Evolutionary conservation across 2,113 vertebrate genomes (phyloP).

Genomic region (Zosterops japonicus): DNA sequence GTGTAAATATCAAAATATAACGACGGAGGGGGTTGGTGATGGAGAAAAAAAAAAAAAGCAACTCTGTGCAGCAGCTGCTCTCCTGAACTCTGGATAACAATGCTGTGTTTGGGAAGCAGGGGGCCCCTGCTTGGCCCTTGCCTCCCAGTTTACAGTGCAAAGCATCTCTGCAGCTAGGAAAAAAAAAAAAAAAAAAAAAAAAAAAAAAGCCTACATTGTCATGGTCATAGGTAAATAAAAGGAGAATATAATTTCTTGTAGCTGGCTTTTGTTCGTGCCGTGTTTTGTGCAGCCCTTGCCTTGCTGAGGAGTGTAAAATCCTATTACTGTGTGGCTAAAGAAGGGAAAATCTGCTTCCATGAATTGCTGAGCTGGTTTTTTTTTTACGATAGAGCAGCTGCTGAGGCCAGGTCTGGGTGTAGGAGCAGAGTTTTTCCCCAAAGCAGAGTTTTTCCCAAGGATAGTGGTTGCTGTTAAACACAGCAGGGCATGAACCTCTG

Average conservation of each 20-base stretch:
- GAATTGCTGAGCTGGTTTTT: background rate
- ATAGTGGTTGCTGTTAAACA: fast-evolving
- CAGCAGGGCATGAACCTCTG: background rate
- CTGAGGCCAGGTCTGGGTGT: background rate
- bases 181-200: background rate
- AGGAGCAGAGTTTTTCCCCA: background rate
- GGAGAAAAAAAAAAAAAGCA: constrained; percentile 42
- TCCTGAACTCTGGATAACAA: constrained; percentile 79
- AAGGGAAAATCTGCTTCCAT: background rate
- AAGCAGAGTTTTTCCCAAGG: background rate
- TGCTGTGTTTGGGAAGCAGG: constrained; percentile 48
- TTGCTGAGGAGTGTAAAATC: background rate
- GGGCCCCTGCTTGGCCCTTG: constrained; percentile 55
- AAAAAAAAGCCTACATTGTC: constrained; percentile 73
- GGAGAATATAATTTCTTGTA: constrained; percentile 72
- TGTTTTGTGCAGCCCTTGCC: background rate
- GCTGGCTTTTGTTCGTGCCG: background rate
- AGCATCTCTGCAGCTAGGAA: constrained; percentile 83
- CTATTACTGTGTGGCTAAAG: background rate
- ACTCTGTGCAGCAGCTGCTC: constrained; percentile 76
- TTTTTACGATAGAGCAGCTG: background rate
- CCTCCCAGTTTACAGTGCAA: constrained; percentile 84
- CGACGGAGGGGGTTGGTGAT: constrained; percentile 44
- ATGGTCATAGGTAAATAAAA: constrained; percentile 90
- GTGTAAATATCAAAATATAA: constrained; percentile 78